Percentiles rank a stretch among this genome's conserved stretches.
Evolutionary conservation across 1,140 invertebrate species (phyloP).

Genomic region (Odontomachus brunneus): DNA sequence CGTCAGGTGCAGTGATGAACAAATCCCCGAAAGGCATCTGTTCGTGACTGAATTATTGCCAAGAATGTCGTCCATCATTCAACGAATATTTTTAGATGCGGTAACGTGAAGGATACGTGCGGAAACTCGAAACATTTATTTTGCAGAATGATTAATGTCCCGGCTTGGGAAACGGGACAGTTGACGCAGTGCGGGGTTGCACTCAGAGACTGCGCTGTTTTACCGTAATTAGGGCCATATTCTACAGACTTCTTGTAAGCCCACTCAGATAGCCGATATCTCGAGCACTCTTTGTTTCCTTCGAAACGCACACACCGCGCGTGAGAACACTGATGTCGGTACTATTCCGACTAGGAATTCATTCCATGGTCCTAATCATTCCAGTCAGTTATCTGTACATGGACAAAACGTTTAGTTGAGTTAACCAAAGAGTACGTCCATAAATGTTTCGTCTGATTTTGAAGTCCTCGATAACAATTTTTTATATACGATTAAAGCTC

Average conservation of each 20-base stretch:
- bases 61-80: slow-evolving; percentile 55
- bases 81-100: slow-evolving; percentile 50
- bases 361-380: no score
- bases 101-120: slow-evolving; percentile 52
- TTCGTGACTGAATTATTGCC: slow-evolving; percentile 66
- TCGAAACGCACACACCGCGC: no score
- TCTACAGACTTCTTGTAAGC: slow-evolving; percentile 76
- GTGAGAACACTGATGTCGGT: no score
- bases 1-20: slow-evolving; percentile 37
- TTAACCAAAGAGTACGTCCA: no score
- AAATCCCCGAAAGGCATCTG: slow-evolving; percentile 31
- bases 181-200: slow-evolving; percentile 78
- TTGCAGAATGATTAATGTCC: slow-evolving; percentile 81
- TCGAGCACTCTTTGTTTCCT: slow-evolving; percentile 53
- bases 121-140: slow-evolving; percentile 82
- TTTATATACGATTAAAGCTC: no score
- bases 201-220: slow-evolving; percentile 80
- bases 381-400: no score
- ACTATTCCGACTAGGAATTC: no score
- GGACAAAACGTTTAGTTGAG: no score
- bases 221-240: slow-evolving; percentile 83
- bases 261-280: slow-evolving; percentile 70
- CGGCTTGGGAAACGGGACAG: slow-evolving; percentile 73
- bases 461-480: no score
- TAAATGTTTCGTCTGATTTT: no score